These are phyloP conservation scores for Thunnus thynnus DNA, from an alignment of 2,113 vertebrate genomes.

Conservation along the genomic window DNA sequence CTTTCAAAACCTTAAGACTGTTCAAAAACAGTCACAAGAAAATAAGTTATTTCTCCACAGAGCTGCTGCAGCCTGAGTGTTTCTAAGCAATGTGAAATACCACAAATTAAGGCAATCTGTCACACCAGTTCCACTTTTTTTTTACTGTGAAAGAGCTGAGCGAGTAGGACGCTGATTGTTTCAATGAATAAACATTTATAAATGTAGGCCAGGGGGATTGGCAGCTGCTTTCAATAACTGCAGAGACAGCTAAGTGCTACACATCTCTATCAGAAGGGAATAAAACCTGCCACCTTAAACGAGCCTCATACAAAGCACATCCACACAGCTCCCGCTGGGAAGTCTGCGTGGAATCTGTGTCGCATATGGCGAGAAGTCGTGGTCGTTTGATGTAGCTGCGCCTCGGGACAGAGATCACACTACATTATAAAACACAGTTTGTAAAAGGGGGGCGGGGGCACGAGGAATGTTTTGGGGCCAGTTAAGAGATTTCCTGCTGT, in stretches of 20 bases:
- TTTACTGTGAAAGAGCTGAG: conserved; percentile 34
- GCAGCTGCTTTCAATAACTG: conserved; percentile 18
- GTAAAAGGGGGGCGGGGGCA: conserved; percentile 57
- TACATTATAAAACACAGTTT: conserved; percentile 77
- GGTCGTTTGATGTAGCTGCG: conserved; percentile 73
- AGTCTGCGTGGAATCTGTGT: conserved; percentile 65
- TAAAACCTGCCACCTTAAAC: conserved; percentile 43
- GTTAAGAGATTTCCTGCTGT: conserved; percentile 78
- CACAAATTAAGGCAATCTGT: conserved; percentile 38
- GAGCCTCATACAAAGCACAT: conserved; percentile 58
- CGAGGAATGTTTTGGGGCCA: conserved; percentile 59
- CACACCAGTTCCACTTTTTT: conserved; percentile 36
- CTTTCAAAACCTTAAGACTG: background rate
- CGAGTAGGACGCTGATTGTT: conserved; percentile 47
- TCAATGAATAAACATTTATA: conserved; percentile 57
- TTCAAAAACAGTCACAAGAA: background rate
- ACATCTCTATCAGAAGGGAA: conserved; percentile 42
- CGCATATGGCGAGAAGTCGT: conserved; percentile 60
- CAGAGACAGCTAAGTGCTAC: conserved; percentile 31
- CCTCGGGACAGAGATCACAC: conserved; percentile 79
- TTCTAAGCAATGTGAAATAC: background rate
- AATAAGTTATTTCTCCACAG: conserved; percentile 20
- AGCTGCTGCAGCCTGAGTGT: conserved; percentile 23
- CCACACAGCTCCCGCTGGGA: conserved; percentile 48
- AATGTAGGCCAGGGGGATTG: conserved; percentile 46